Percentiles rank a stretch among this genome's conserved stretches.
phyloP scores from a whole-genome alignment of 2,797 vertebrate genomes.

The Paedocypris micromegethes region DNA sequence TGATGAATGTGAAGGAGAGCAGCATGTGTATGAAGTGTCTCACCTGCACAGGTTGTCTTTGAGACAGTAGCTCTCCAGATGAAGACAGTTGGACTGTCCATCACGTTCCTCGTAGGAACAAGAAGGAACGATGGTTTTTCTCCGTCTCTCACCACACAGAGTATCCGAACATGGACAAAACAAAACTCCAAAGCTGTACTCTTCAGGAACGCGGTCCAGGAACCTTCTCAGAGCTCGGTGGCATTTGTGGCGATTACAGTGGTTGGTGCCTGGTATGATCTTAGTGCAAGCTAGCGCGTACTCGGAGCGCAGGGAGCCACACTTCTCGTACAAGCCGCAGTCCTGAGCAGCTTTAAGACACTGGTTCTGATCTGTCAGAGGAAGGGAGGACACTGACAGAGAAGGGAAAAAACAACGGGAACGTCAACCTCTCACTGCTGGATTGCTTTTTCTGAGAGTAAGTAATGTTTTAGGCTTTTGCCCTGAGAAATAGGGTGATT shows the following conservation, averaged over 20 bases:
- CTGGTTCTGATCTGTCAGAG: slow-evolving; percentile 71
- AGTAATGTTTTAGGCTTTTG: no score
- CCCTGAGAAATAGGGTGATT: no score
- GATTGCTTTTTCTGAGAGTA: neutral
- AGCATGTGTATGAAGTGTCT: slow-evolving; percentile 23
- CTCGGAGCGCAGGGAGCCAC: slow-evolving; percentile 79
- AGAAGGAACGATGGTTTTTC: slow-evolving; percentile 88
- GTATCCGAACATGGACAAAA: slow-evolving; percentile 85
- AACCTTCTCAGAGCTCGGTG: slow-evolving; percentile 79
- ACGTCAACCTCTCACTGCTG: neutral
- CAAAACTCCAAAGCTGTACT: slow-evolving; percentile 82
- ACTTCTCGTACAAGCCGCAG: slow-evolving; percentile 84
- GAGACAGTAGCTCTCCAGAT: slow-evolving; percentile 76
- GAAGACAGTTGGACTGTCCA: slow-evolving; percentile 79
- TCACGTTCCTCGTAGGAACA: slow-evolving; percentile 81
- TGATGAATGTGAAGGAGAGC: no score
- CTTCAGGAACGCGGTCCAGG: slow-evolving; percentile 81
- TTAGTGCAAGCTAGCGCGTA: slow-evolving; percentile 83
- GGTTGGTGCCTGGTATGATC: slow-evolving; percentile 51
- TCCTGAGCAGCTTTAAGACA: slow-evolving; percentile 84
- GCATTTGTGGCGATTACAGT: slow-evolving; percentile 82
- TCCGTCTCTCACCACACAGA: slow-evolving; percentile 83
- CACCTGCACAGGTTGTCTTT: slow-evolving; percentile 88
- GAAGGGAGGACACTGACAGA: slow-evolving; percentile 61
- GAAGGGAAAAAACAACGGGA: slow-evolving; percentile 1